Base-by-base conservation (phyloP, 2,113 vertebrate genomes). In the Seriola rivoliana region DNA sequence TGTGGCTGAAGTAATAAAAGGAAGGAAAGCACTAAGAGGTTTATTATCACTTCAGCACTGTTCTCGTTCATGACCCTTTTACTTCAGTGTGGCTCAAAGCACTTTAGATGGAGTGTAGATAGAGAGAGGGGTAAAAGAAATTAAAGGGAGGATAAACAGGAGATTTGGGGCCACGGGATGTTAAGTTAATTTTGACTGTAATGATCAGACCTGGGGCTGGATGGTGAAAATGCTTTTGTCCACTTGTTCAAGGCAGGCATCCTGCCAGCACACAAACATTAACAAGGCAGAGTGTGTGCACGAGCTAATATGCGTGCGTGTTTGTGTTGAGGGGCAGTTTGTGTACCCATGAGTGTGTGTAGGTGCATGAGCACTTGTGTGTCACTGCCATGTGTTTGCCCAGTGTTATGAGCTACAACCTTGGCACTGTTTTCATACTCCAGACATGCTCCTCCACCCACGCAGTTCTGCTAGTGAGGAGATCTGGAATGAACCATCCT, bases 371-470 rank as follows among this genome's bases (percentile, higher is more conserved):
- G 50, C 42, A 16, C 74, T 84, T 74, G 82, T 81, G 82, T 80
- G 73, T 60, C 77, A 63, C 54, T 75, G 59, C 85, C 85, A 87
- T 91, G 87, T 92, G 90, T 92, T 89, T 88, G 85, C 84, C 81
- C 79, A 55, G 77, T 86, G 83, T 87, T 92, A 83, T 89, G 88
- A 92, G 82, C 87, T 84, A 71, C 86, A 94, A 88, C 91, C 91
- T 92, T 92, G 89, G 89, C 88, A 83, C 79, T 78, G 85, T 85
- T 89, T 83, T 86, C 84, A 80, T 85, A 84, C 88, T 89, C 90
- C 88, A 91, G 91, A 93, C 91, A 92, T 86, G 85, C 84, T 91
- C 84, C 68, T 90, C 86, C 87, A 40, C 93, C 92, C 91, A 92
- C 93, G 65, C 85, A 89, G 79, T 83, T 88, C 89, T 93, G 89